Evolutionary conservation across 1,140 invertebrate genomes (phyloP).

Genomic region (Drosophila ficusphila): DNA sequence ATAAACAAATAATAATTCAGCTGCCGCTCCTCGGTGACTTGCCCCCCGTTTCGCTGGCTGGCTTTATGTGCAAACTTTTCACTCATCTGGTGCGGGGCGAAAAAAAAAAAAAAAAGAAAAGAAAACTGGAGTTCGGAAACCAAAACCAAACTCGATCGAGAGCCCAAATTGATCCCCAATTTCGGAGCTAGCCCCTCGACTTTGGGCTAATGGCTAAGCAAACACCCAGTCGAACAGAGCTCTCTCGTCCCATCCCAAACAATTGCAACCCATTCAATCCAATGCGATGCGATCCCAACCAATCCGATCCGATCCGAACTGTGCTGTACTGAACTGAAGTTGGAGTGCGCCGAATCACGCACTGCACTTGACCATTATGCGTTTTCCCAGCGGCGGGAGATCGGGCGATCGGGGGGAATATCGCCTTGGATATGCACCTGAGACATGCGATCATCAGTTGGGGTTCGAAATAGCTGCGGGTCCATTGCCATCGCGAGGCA

Average conservation of each 20-base stretch:
- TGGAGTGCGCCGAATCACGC: constrained; percentile 42
- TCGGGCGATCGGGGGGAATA: constrained; percentile 20
- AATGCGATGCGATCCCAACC: background rate
- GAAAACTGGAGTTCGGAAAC: constrained; percentile 24
- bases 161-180: constrained; percentile 45
- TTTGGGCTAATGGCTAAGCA: constrained; percentile 47
- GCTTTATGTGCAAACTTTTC: constrained; percentile 57
- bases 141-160: constrained; percentile 26
- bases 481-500: constrained; percentile 35
- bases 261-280: background rate
- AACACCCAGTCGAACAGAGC: constrained; percentile 12
- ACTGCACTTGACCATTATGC: constrained; percentile 50
- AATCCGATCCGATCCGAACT: constrained; percentile 3
- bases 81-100: constrained; percentile 26
- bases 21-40: background rate
- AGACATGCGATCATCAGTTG: constrained; percentile 41
- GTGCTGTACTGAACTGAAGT: too few relatives aligned
- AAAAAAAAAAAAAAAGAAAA: too few relatives aligned
- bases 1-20: constrained; percentile 66
- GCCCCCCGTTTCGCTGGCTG: constrained; percentile 46
- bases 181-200: constrained; percentile 11
- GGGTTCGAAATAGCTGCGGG: constrained; percentile 21
- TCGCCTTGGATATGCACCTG: constrained; percentile 39
- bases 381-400: constrained; percentile 9
- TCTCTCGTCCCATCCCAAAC: too few relatives aligned